Evolutionary conservation across 2,113 vertebrate genomes (phyloP).

Genomic region (Ptychochromis oligacanthus): DNA sequence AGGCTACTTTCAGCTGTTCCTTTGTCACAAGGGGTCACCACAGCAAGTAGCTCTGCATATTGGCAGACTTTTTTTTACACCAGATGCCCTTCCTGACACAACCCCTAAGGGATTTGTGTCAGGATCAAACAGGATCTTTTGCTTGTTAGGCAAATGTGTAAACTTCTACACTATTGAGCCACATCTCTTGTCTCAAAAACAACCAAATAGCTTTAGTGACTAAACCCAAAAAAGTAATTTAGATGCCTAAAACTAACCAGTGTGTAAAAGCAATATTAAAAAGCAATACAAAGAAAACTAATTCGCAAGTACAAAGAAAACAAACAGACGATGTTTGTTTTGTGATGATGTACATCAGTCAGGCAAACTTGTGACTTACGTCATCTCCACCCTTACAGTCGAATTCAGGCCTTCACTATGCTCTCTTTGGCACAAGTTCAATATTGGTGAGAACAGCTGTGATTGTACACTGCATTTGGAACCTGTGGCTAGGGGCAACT

Average conservation of each 20-base stretch:
- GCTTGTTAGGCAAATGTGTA: too few species aligned
- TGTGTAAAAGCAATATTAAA: fast-evolving
- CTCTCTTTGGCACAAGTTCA: neutral
- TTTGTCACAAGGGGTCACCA: too few species aligned
- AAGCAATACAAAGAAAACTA: neutral
- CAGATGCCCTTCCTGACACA: too few species aligned
- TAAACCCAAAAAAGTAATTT: neutral
- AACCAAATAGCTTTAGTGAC: too few species aligned
- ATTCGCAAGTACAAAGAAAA: neutral
- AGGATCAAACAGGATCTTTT: too few species aligned
- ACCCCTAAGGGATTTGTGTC: too few species aligned
- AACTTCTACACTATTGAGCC: too few species aligned
- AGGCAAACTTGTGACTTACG: neutral
- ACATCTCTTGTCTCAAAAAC: neutral
- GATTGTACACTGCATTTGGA: neutral
- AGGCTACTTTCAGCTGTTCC: too few species aligned
- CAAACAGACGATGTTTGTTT: too few species aligned
- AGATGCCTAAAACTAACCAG: neutral
- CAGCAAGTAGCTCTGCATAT: too few species aligned
- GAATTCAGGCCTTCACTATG: neutral
- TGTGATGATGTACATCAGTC: too few species aligned
- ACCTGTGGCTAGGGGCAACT: neutral
- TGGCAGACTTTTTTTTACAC: too few species aligned
- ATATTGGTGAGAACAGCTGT: neutral
- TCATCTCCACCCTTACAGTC: neutral